Evolutionary conservation across 2,888 invertebrate genomes (phyloP).

Genomic region (Zhuqinia jingwanae): DNA sequence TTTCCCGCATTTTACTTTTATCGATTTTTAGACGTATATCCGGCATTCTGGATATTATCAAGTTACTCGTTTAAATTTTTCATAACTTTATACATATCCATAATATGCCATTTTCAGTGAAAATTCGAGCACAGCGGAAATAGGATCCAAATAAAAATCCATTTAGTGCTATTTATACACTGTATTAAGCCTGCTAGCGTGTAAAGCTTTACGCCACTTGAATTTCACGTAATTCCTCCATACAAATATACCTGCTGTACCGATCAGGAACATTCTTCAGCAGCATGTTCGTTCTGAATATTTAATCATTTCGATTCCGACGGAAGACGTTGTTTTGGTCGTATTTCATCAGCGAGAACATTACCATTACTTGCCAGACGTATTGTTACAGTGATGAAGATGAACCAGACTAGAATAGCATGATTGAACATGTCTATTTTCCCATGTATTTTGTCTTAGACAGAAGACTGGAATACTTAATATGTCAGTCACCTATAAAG

Average conservation of each 20-base stretch:
- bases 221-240: too few species aligned
- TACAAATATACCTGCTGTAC: too few species aligned
- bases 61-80: not conserved
- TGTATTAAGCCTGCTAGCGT: too few species aligned
- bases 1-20: too few species aligned
- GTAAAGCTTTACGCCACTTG: too few species aligned
- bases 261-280: not conserved
- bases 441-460: not conserved
- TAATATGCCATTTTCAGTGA: not conserved
- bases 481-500: too few species aligned
- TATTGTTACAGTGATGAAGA: too few species aligned
- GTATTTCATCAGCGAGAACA: not conserved
- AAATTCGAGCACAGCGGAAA: not conserved
- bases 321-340: too few species aligned
- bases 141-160: not conserved
- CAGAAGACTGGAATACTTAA: not conserved
- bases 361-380: too few species aligned
- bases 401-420: too few species aligned
- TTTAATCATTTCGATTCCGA: constrained; percentile 13
- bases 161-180: not conserved
- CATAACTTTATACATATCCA: too few species aligned
- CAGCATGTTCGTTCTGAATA: constrained; percentile 6
- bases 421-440: not conserved
- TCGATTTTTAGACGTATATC: too few species aligned
- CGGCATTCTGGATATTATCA: not conserved